A percentile compares a stretch with the other conserved stretches of the same genome.
Conservation (phyloP, 2,888 invertebrate species). For the Cremastinae sp. region DNA sequence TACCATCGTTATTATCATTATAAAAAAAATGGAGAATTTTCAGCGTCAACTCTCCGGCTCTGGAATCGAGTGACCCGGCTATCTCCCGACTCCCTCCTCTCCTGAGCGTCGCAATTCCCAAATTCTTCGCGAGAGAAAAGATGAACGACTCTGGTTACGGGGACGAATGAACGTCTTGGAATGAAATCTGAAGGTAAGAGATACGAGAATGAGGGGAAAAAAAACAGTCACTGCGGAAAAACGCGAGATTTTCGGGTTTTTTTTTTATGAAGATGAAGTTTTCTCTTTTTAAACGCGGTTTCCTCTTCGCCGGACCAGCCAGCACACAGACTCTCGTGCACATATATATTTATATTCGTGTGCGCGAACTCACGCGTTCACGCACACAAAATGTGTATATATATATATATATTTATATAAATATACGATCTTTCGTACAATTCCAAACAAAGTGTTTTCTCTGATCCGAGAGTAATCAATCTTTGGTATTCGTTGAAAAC, state of each 20-base stretch:
- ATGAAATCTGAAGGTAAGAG: no score
- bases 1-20: constrained; percentile 1
- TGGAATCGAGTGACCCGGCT: no score
- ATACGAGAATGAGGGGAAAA: no score
- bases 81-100: no score
- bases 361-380: background rate
- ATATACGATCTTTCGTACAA: constrained; percentile 15
- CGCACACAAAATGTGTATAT: constrained; percentile 30
- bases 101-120: no score
- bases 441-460: constrained; percentile 10
- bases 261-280: background rate
- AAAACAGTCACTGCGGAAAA: background rate
- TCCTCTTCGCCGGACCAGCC: constrained; percentile 73
- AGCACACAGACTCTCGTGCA: constrained; percentile 55
- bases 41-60: background rate
- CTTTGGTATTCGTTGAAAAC: constrained; percentile 55
- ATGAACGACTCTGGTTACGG: no score
- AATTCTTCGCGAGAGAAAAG: no score
- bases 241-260: constrained; percentile 4
- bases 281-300: constrained; percentile 55
- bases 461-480: constrained; percentile 35
- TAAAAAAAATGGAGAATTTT: background rate
- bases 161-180: no score
- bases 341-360: background rate
- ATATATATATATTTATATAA: constrained; percentile 35